Evolutionary conservation across 2,113 vertebrate species (phyloP), one percentile per base, ranked within the genome.

Genomic region (Neolamprologus kungweensis): DNA sequence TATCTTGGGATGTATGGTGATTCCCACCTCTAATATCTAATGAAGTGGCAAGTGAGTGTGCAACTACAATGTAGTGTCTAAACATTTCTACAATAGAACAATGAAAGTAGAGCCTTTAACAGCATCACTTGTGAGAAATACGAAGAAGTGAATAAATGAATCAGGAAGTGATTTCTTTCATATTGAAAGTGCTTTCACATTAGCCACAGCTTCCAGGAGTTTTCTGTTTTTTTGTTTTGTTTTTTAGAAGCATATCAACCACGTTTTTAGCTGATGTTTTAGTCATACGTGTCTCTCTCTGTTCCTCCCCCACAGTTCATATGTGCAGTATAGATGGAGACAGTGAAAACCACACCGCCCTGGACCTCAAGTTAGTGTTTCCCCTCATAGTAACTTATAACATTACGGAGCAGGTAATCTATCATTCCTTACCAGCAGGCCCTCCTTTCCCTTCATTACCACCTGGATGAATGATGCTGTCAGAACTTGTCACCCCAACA

Each of bases 301-400:
- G 26, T 84, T 81, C 90, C 23, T 85, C 87, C 83, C 88, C 80
- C 80, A 14, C 93, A 98, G 98, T 98, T 96, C 98, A 98, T 89
- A 93, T 98, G 90, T 98, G 98, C 97, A 98, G 97, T 90, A 96
- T 98, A 95, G 96, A 97, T 60, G 97, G 97, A 37, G 97, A 98
- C 92, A 96, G 96, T 92, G 97, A 98, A 91, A 96, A 97, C 60
- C 98, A 98, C 95, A 98, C 97, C 63, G 97, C 98, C 58, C 94
- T 98, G 96, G 97, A 98, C 94, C 96, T 98, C 95, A 98, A 97
- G 98, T 98, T 92, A 97, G 96, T 97, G 94, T 95, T 94, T 94
- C 88, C 82, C 83, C 80, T 94, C 92, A 92, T 96, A 94, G 94
- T 95, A 92, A 92, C 93, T 94, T 95, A 91, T 93, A 94, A 91